These are phyloP conservation scores for Drosophila malerkotliana DNA, from an alignment of 1,140 invertebrate species.

Conservation along the genomic window DNA sequence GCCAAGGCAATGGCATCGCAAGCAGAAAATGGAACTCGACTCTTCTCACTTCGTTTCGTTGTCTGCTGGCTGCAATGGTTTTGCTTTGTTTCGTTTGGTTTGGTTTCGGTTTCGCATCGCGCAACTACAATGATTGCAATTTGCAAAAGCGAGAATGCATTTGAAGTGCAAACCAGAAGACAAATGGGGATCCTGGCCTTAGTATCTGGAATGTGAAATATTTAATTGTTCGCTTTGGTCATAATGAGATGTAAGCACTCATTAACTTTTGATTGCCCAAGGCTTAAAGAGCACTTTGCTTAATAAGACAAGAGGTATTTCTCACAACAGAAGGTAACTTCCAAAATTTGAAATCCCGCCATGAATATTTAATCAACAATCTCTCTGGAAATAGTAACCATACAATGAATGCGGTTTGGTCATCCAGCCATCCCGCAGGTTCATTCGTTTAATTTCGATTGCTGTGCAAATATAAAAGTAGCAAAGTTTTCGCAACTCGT, in stretches of 20 bases:
- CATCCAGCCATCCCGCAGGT: not conserved
- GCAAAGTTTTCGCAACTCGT: slow-evolving; percentile 48
- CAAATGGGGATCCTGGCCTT: not conserved
- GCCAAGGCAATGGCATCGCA: slow-evolving; percentile 8
- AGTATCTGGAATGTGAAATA: slow-evolving; percentile 51
- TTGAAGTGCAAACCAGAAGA: slow-evolving; percentile 49
- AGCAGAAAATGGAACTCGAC: slow-evolving; percentile 37
- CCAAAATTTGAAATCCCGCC: not conserved
- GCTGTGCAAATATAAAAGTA: slow-evolving; percentile 55
- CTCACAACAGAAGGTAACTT: not conserved
- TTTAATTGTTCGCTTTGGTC: slow-evolving; percentile 62
- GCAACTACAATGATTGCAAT: slow-evolving; percentile 75
- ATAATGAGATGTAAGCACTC: too few relatives aligned
- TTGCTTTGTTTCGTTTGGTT: slow-evolving; percentile 35
- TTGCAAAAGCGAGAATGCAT: slow-evolving; percentile 70
- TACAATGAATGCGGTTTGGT: not conserved
- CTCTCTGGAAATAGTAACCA: not conserved
- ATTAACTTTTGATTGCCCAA: too few relatives aligned
- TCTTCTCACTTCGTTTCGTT: slow-evolving; percentile 17
- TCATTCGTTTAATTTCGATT: slow-evolving; percentile 53
- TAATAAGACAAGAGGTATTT: too few relatives aligned
- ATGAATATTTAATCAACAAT: not conserved
- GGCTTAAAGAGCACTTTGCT: too few relatives aligned
- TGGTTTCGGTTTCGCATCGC: slow-evolving; percentile 19
- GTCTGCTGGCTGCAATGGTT: slow-evolving; percentile 17